Evolutionary conservation across 2,888 invertebrate species (phyloP), one percentile per base, ranked within the genome.

Genomic region (Ophraella communa): DNA sequence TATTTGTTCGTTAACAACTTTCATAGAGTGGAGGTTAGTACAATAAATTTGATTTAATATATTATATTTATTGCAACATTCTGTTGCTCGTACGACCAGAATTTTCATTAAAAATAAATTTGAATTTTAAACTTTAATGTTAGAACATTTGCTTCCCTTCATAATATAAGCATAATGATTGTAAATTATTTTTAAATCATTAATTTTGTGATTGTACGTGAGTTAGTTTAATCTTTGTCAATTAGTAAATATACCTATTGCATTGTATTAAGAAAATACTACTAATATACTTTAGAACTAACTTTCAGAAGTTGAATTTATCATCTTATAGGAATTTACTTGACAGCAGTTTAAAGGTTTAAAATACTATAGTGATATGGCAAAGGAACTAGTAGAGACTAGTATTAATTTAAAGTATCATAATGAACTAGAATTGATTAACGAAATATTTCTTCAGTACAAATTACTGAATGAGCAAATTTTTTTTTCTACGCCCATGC

Each of bases 71-170:
- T 39, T 39, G 17, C 17, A 2, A 39, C 39, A 39, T 39, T 39
- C 39, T 39, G 17, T 7, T 14, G 39, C 39, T 39, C n/a, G 14
- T 39, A 39, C 39, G 39, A 14, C n/a, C 23, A 47, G 47, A 21
- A 3, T 23, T 47, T 8, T 23, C 4, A 47, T 23, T 45, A 2
- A 47, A 47, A 23, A 23, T 14, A 11, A 47, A 23, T 47, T 47
- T 47, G 23, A 47, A 47, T 21, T 23, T 21, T 47, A 5, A 14
- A n/a, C n/a, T 1, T 47, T 4, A 23, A 47, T 23, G 23, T 39
- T 52, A 21, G 33, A 21, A 60, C 60, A 60, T 60, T 60, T 60
- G 60, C 60, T 60, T 60, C 60, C 60, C 60, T 60, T 60, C 60
- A 60, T 60, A 60, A 60, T 60, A 60, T 60, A 60, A 53, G 45